These are phyloP conservation scores for Muraenolepis orangiensis DNA, from an alignment of 2,797 vertebrate species.

Conservation along the genomic window DNA sequence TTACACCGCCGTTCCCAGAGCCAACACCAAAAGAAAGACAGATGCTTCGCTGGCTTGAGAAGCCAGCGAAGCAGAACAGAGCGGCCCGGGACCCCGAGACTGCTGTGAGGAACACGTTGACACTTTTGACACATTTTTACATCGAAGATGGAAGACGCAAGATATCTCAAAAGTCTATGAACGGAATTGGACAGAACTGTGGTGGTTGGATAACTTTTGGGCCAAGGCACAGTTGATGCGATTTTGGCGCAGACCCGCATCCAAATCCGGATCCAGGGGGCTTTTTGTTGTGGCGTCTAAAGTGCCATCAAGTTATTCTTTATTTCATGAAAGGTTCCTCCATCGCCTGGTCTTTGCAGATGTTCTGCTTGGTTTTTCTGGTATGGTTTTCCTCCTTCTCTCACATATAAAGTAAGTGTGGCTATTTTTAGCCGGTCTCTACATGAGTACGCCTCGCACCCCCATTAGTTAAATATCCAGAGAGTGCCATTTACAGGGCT, in stretches of 20 bases:
- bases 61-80: not conserved
- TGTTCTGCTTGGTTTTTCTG: not conserved
- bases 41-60: too few species aligned
- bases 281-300: too few species aligned
- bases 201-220: too few species aligned
- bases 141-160: too few species aligned
- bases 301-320: too few species aligned
- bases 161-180: too few species aligned
- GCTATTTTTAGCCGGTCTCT: not conserved
- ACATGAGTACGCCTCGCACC: not conserved
- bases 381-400: not conserved
- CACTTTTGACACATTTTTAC: too few species aligned
- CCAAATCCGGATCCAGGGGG: too few species aligned
- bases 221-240: too few species aligned
- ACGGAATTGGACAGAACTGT: too few species aligned
- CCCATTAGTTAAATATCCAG: not conserved
- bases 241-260: too few species aligned
- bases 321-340: not conserved
- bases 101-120: not conserved
- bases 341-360: not conserved
- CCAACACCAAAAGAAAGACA: not conserved
- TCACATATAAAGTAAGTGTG: not conserved
- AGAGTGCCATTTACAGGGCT: not conserved
- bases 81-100: not conserved
- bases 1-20: not conserved